Conservation (phyloP, 2,113 vertebrate genomes). For the Phycodurus eques region DNA sequence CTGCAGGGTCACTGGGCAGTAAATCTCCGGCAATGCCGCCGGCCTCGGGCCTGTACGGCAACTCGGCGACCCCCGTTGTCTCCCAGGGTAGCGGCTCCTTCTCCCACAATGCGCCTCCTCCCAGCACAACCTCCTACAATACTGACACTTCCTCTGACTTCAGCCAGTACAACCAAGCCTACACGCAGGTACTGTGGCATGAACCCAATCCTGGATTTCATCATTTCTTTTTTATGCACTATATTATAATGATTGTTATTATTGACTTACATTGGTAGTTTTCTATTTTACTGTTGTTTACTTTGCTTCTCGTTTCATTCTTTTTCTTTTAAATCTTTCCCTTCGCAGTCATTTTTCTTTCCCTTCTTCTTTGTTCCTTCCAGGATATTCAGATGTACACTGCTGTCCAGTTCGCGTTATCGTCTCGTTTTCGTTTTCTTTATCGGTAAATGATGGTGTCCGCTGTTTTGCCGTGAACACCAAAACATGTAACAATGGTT, state of each 20-base stretch:
- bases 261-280: not conserved
- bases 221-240: not conserved
- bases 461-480: too few relatives aligned
- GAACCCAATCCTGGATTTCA: conserved; percentile 2
- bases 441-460: too few relatives aligned
- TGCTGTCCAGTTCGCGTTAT: too few relatives aligned
- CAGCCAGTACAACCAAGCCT: conserved; percentile 79
- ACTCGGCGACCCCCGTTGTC: conserved; percentile 67
- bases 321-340: not conserved
- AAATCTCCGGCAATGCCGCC: conserved; percentile 74
- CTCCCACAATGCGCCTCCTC: conserved; percentile 50
- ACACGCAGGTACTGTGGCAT: conserved; percentile 70
- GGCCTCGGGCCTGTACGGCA: conserved; percentile 68
- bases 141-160: conserved; percentile 79
- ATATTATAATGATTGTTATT: not conserved
- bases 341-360: not conserved
- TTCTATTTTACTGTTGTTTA: not conserved
- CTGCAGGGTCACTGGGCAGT: conserved; percentile 71
- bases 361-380: not conserved
- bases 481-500: too few relatives aligned
- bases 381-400: not conserved
- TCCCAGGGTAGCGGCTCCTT: conserved; percentile 74
- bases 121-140: conserved; percentile 69
- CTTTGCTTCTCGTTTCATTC: not conserved
- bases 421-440: too few relatives aligned